phyloP scores from a whole-genome alignment of 2,797 vertebrate genomes.

The Anableps anableps region DNA sequence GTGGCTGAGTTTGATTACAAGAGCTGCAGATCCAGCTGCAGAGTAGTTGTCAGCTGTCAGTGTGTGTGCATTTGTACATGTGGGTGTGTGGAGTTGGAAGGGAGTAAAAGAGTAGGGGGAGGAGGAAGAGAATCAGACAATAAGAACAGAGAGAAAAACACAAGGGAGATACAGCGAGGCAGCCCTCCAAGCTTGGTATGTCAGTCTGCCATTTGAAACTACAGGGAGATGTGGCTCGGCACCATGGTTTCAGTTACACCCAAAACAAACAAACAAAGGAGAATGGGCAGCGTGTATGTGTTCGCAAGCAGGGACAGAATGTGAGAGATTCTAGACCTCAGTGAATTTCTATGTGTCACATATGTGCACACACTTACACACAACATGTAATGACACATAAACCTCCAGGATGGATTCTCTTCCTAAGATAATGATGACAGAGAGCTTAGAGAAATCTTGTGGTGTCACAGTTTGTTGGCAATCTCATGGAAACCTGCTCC shows the following conservation, averaged over 20 bases:
- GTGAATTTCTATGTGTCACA: slow-evolving; percentile 39
- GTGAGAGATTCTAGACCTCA: slow-evolving; percentile 28
- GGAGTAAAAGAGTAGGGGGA: slow-evolving; percentile 7
- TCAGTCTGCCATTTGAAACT: slow-evolving; percentile 68
- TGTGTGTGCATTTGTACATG: slow-evolving; percentile 27
- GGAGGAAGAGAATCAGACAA: slow-evolving; percentile 28
- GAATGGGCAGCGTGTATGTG: slow-evolving; percentile 51
- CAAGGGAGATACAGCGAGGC: slow-evolving; percentile 32
- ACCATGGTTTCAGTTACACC: slow-evolving; percentile 84
- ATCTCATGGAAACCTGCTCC: slow-evolving; percentile 47
- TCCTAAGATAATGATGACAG: slow-evolving; percentile 41
- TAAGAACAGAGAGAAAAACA: slow-evolving; percentile 27
- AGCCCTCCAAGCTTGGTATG: slow-evolving; percentile 45
- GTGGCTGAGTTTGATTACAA: slow-evolving; percentile 72
- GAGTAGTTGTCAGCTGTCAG: slow-evolving; percentile 60
- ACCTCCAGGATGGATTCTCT: slow-evolving; percentile 59
- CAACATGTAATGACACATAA: slow-evolving; percentile 12
- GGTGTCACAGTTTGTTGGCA: slow-evolving; percentile 29
- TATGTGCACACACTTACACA: slow-evolving; percentile 18
- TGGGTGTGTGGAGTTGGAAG: slow-evolving; percentile 27
- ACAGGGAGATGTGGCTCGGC: slow-evolving; percentile 69
- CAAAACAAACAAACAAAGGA: slow-evolving; percentile 83
- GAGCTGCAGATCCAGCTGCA: slow-evolving; percentile 53
- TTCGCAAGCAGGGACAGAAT: slow-evolving; percentile 20
- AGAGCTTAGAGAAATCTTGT: slow-evolving; percentile 29